Evolutionary conservation across 2,113 vertebrate species (phyloP), one percentile per base, ranked within the genome.

Genomic region (Megaceryle maxima): DNA sequence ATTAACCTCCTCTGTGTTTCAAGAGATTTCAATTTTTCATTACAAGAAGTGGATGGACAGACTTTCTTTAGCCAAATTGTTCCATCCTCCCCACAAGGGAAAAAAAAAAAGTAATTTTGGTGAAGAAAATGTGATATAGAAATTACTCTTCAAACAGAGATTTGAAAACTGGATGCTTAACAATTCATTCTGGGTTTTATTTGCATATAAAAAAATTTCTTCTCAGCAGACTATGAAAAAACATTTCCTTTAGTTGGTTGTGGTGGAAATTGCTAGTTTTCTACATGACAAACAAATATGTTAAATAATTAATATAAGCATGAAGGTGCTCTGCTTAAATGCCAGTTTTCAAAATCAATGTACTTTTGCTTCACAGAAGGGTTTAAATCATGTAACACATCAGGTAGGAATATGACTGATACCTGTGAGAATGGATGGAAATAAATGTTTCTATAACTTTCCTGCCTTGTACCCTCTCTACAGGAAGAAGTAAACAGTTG

Each of bases 1-100:
- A 94, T 96, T 96, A 97, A 90, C 86, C 70, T 94, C 76, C 68
- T 91, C 82, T 12, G 33, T 48, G 76, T 94, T 96, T 92, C 94
- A 80, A 90, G 82, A 94, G 41, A 89, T 87, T 94, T 76, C 50
- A 10, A 87, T 94, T 96, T 92, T 90, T 92, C 86, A 80, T 91
- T 92, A 96, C 16, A 81, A 95, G 87, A 92, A 97, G n/a, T 87
- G 31, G 70, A 95, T 26, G 56, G 66, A 81, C 24, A 93, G 75
- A 81, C 8, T 83, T 93, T 78, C 51, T 90, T 80, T 66, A 84
- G 35, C 60, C 78, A 92, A 92, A 94, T 87, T 92, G 43, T 16
- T 92, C 46, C 55, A 88, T 90, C 74, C 53, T 90, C 26, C 44
- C 77, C 48, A 57, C 11, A 70, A 39, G 60, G 55, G 39, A 46